A percentile compares a stretch with the other conserved stretches of the same genome.
These are phyloP conservation scores for Phortica magna DNA, from an alignment of 2,888 invertebrate genomes.

Conservation along the genomic window DNA sequence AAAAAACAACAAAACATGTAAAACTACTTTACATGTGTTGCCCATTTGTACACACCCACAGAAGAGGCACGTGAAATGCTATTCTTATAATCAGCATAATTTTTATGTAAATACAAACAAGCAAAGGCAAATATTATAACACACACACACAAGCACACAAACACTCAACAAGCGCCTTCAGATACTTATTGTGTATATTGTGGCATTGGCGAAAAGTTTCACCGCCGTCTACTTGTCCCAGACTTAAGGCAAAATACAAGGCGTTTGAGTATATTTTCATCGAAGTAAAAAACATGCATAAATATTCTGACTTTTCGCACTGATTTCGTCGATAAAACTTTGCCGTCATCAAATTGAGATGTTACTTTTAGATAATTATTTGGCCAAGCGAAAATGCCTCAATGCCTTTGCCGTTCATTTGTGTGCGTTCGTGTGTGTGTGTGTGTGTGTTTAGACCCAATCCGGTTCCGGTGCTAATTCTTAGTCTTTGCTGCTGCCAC, in stretches of 20 bases:
- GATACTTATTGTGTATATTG: not conserved
- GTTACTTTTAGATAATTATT: slow-evolving; percentile 67
- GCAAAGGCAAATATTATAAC: slow-evolving; percentile 47
- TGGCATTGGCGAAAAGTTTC: too few relatives aligned
- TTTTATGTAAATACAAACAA: slow-evolving; percentile 59
- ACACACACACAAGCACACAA: slow-evolving; percentile 15
- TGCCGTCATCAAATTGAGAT: slow-evolving; percentile 56
- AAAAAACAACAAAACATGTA: not conserved
- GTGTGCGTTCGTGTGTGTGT: not conserved
- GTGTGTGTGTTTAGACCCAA: not conserved
- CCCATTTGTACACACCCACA: not conserved
- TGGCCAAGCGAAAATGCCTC: slow-evolving; percentile 46
- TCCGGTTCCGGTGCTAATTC: not conserved
- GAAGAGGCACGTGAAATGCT: slow-evolving; percentile 20
- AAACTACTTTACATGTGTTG: slow-evolving; percentile 23
- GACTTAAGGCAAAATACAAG: slow-evolving; percentile 29
- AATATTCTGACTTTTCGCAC: slow-evolving; percentile 25
- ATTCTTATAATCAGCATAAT: slow-evolving; percentile 70
- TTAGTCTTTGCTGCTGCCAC: slow-evolving; percentile 41
- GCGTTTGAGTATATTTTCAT: not conserved
- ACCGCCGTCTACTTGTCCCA: too few relatives aligned
- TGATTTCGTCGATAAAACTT: slow-evolving; percentile 27
- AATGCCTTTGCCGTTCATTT: not conserved
- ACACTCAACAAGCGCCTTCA: not conserved
- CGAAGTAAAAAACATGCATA: slow-evolving; percentile 4